phyloP scores from a whole-genome alignment of 2,113 vertebrate genomes.

The Oreochromis spilurus region DNA sequence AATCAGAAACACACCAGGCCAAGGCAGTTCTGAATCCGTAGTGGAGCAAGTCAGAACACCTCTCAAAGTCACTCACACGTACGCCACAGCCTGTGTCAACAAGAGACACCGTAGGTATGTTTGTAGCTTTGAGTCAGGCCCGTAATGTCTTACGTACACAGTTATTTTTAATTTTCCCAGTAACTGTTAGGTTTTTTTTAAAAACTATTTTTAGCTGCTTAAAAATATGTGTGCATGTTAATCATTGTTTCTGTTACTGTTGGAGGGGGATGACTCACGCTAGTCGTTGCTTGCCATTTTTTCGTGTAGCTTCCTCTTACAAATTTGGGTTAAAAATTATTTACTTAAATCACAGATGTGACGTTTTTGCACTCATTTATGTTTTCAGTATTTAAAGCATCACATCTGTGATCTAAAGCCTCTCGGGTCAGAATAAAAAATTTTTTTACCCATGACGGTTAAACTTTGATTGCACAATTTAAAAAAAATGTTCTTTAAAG shows the following conservation, averaged over 20 bases:
- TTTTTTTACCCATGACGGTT: not conserved
- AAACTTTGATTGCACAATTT: not conserved
- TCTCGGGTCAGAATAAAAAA: rapidly evolving
- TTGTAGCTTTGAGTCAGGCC: not conserved
- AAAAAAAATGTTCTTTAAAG: not conserved
- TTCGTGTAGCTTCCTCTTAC: not conserved
- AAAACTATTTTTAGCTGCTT: not conserved
- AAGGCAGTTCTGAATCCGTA: not conserved
- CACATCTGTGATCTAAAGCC: not conserved
- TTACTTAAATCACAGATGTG: not conserved
- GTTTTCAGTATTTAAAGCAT: not conserved
- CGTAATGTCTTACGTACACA: not conserved
- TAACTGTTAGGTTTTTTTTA: not conserved
- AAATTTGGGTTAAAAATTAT: not conserved
- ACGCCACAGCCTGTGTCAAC: not conserved
- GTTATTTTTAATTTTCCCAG: not conserved
- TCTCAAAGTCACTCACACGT: not conserved
- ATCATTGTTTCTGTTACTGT: not conserved
- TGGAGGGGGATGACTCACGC: not conserved
- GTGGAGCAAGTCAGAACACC: not conserved
- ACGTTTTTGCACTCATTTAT: not conserved
- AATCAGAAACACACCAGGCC: constrained; percentile 45
- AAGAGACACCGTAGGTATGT: not conserved
- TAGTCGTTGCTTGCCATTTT: not conserved
- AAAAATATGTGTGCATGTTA: not conserved